Evolutionary conservation across 2,113 vertebrate genomes (phyloP).

Genomic region (Motacilla alba): DNA sequence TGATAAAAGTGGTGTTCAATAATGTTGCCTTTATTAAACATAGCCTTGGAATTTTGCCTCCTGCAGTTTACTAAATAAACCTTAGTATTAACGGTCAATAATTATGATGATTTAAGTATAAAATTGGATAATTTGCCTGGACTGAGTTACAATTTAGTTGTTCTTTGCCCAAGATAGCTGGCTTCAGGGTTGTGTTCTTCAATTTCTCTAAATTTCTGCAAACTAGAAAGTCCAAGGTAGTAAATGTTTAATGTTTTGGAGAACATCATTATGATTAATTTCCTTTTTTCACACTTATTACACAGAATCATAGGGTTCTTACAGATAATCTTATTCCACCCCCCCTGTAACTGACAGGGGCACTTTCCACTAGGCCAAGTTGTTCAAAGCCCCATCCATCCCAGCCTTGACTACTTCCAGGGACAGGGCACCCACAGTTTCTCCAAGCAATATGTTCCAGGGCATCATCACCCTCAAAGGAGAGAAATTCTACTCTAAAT

Average conservation of each 20-base stretch:
- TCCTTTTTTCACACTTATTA: background rate
- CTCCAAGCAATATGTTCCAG: background rate
- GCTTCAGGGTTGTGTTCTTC: background rate
- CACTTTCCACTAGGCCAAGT: background rate
- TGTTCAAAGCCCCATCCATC: background rate
- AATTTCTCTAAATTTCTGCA: background rate
- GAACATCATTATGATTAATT: background rate
- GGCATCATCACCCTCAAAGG: background rate
- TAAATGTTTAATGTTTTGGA: background rate
- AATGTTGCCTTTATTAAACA: background rate
- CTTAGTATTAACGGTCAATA: background rate
- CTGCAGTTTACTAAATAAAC: background rate
- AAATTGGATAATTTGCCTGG: background rate
- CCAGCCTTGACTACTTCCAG: background rate
- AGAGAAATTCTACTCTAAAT: background rate
- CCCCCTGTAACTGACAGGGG: accelerated
- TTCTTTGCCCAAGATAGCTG: background rate
- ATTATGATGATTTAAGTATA: background rate
- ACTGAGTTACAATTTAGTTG: background rate
- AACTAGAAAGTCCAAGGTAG: background rate
- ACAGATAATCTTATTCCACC: background rate
- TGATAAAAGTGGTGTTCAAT: background rate
- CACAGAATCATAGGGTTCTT: background rate
- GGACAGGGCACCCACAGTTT: background rate
- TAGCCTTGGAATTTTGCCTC: background rate